Evolutionary conservation across 2,888 invertebrate species (phyloP).

Genomic region (Iselma pallidipennis): DNA sequence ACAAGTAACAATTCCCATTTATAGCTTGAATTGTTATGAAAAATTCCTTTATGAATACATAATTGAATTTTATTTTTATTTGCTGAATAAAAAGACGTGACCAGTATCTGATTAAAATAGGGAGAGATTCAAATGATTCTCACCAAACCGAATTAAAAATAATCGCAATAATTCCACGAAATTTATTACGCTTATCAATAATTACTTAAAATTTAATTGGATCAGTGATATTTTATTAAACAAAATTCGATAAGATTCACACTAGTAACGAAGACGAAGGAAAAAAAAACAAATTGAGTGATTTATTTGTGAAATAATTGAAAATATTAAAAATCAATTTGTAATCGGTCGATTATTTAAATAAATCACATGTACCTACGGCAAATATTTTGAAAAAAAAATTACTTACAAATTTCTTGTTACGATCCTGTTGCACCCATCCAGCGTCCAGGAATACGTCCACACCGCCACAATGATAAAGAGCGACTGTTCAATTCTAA

Average conservation of each 20-base stretch:
- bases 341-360: neutral
- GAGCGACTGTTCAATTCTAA: slow-evolving; percentile 27
- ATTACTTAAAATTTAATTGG: neutral
- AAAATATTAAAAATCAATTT: too few species aligned
- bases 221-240: neutral
- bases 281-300: too few species aligned
- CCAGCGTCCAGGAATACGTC: slow-evolving; percentile 6
- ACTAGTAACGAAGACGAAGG: neutral
- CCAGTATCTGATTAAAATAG: neutral
- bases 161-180: neutral
- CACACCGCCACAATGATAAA: slow-evolving; percentile 24
- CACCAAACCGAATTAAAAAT: neutral
- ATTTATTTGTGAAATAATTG: too few species aligned
- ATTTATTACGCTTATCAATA: neutral
- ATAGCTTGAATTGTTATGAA: neutral
- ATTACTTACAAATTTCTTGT: too few species aligned
- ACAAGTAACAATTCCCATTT: neutral
- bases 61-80: neutral
- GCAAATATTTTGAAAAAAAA: neutral
- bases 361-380: neutral
- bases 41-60: neutral
- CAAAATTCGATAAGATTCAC: neutral
- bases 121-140: too few species aligned
- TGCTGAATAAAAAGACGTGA: neutral
- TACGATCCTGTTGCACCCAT: neutral